Conservation (phyloP, 2,797 vertebrate species). For the Rhinoraja longicauda region DNA sequence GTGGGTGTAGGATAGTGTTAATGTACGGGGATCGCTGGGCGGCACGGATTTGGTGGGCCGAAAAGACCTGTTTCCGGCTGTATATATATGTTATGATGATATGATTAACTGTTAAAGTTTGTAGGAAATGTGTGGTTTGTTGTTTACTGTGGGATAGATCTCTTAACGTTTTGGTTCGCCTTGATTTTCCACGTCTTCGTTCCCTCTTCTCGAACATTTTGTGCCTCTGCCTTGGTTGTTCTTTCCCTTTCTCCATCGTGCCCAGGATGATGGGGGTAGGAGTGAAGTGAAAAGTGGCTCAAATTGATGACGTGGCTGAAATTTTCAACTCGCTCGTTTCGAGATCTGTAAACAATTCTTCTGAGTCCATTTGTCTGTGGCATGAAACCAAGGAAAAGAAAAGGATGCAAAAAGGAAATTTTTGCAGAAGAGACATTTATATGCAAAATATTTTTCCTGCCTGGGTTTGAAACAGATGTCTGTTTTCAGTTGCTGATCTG, state of each 20-base stretch:
- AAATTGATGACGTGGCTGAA: background rate
- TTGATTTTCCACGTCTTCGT: background rate
- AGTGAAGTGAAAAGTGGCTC: background rate
- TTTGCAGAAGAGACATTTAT: background rate
- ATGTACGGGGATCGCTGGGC: too few species aligned
- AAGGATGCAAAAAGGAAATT: background rate
- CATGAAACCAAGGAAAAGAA: background rate
- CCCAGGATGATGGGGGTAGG: background rate
- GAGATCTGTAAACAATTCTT: background rate
- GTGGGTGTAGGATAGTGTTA: too few species aligned
- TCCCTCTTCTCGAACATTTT: background rate
- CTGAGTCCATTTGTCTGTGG: background rate
- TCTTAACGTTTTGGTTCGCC: background rate
- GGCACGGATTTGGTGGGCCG: too few species aligned
- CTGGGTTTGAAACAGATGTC: background rate
- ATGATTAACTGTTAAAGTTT: background rate
- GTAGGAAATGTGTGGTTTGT: background rate
- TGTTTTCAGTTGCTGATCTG: slow-evolving; percentile 6
- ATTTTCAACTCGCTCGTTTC: background rate
- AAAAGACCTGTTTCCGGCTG: too few species aligned
- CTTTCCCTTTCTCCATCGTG: background rate
- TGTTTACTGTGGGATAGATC: background rate
- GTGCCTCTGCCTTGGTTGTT: background rate
- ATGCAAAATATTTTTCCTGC: background rate
- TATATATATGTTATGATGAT: too few species aligned